phyloP scores from a whole-genome alignment of 2,797 vertebrate species.

The Argya squamiceps region DNA sequence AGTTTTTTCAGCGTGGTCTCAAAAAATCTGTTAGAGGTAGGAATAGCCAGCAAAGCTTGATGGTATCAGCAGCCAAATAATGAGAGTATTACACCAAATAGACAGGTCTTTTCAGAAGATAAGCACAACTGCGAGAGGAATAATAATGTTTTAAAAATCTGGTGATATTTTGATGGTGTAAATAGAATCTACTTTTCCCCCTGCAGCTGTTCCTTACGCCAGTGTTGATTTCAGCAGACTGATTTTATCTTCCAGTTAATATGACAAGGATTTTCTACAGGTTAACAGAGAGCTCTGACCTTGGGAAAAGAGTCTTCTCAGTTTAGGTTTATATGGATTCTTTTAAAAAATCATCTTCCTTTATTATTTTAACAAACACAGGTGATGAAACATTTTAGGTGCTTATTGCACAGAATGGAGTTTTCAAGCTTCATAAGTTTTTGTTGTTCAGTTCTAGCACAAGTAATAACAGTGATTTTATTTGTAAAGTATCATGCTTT shows the following conservation, averaged over 20 bases:
- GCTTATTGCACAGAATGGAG: not conserved
- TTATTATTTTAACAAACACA: not conserved
- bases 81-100: not conserved
- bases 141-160: not conserved
- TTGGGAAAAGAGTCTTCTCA: not conserved
- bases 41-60: not conserved
- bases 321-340: not conserved
- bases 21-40: not conserved
- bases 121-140: not conserved
- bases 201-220: not conserved
- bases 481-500: not conserved
- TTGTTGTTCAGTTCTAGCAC: not conserved
- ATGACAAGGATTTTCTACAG: not conserved
- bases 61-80: not conserved
- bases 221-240: not conserved
- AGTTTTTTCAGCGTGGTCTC: not conserved
- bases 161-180: not conserved
- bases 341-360: not conserved
- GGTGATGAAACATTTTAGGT: not conserved
- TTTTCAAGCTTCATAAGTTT: slow-evolving; percentile 18
- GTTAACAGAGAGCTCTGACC: not conserved
- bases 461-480: not conserved
- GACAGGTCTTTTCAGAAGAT: not conserved
- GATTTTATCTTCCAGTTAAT: slow-evolving; percentile 9
- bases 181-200: not conserved